phyloP scores from a whole-genome alignment of 2,113 vertebrate species.

The Cariama cristata region DNA sequence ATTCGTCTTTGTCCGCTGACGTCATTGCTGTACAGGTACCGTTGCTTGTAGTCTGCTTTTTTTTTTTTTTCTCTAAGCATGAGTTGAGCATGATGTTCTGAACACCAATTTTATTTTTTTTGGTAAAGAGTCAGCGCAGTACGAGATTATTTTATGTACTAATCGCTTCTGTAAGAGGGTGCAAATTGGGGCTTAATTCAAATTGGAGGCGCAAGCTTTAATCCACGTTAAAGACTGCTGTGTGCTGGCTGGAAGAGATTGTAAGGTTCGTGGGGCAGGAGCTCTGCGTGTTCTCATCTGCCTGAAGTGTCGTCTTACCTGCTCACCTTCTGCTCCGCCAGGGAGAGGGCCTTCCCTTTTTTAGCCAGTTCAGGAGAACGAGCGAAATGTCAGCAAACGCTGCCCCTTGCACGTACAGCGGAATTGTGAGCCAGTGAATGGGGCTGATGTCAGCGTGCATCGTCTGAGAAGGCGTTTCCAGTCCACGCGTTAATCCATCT shows the following conservation, averaged over 20 bases:
- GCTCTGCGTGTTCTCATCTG: neutral
- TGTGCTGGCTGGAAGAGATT: neutral
- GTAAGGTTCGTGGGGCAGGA: neutral
- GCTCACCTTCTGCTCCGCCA: neutral
- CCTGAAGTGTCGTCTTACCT: neutral
- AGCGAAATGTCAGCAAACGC: neutral
- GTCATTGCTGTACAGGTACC: neutral
- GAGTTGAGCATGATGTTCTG: neutral
- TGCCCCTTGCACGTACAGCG: neutral
- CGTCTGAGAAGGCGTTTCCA: neutral
- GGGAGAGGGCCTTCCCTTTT: neutral
- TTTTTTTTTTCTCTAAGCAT: fast-evolving
- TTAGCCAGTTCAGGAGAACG: neutral
- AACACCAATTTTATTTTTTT: neutral
- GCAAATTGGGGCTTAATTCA: neutral
- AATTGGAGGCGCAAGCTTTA: neutral
- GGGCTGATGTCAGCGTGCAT: fast-evolving
- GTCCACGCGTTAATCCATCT: neutral
- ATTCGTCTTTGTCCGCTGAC: neutral
- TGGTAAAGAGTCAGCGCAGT: neutral
- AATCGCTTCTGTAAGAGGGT: neutral
- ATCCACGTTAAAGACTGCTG: neutral
- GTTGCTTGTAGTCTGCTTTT: neutral
- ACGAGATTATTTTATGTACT: neutral
- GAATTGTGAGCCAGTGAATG: neutral